Conservation (phyloP, 1,140 invertebrate genomes). For the Doryteuthis pealeii region DNA sequence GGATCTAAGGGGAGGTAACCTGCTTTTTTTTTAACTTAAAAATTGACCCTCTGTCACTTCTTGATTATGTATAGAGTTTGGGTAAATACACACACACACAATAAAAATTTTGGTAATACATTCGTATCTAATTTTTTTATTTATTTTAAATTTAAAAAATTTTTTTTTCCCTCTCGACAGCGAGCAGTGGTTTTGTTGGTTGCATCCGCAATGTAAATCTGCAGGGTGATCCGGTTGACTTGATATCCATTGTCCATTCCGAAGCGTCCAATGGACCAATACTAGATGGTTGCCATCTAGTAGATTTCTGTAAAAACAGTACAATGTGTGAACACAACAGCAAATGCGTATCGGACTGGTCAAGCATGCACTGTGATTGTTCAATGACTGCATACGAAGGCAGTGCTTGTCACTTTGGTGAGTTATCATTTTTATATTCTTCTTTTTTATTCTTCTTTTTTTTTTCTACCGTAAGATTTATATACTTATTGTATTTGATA, state of each 20-base stretch:
- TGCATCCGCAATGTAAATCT: conserved; percentile 86
- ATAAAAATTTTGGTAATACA: too few species aligned
- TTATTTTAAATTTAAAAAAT: too few species aligned
- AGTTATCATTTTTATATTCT: conserved; percentile 33
- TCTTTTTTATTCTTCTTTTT: too few species aligned
- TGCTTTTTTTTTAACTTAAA: too few species aligned
- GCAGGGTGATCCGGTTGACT: conserved; percentile 74
- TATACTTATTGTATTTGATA: too few species aligned
- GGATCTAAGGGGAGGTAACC: too few species aligned
- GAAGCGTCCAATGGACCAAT: conserved; percentile 76
- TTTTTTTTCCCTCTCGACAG: neutral
- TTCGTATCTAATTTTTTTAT: too few species aligned
- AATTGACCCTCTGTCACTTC: too few species aligned
- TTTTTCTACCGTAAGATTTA: too few species aligned
- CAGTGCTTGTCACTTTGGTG: conserved; percentile 89
- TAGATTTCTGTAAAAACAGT: conserved; percentile 83
- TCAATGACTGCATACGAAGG: conserved; percentile 82
- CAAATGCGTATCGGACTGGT: conserved; percentile 82
- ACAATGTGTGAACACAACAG: conserved; percentile 90
- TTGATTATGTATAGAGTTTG: too few species aligned
- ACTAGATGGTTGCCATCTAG: conserved; percentile 86
- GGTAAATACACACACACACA: too few species aligned
- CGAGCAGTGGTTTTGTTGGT: conserved; percentile 73
- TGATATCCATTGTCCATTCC: conserved; percentile 77
- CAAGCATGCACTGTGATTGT: conserved; percentile 85